Base-by-base conservation (phyloP, 1,140 invertebrate species). In the Philaenus spumarius region DNA sequence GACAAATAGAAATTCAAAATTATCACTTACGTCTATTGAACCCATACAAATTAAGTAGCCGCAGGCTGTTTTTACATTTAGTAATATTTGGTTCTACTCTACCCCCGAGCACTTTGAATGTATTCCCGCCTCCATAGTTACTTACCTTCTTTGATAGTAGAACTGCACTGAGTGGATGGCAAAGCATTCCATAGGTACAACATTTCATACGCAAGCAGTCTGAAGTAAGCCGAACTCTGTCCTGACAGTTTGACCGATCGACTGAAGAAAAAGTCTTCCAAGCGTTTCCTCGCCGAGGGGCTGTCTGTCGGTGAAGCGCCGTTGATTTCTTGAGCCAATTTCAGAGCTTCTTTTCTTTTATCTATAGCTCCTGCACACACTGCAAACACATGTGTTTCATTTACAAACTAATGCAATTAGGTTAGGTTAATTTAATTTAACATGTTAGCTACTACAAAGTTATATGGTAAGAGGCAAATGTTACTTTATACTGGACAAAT, bases 101-200 rank as follows among this genome's bases (percentile, higher is more conserved):
- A 24, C 37, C 11, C 20, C n/a, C n/a, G n/a, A n/a, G n/a, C n/a
- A n/a, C n/a, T n/a, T n/a, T n/a, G n/a, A n/a, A n/a, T n/a, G n/a
- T n/a, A n/a, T n/a, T n/a, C n/a, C n/a, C n/a, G n/a, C n/a, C n/a
- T n/a, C n/a, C n/a, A n/a, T n/a, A n/a, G n/a, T n/a, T n/a, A 37
- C 34, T 61, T 35, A 64, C 62, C 62, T 55, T 58, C 23, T 17
- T 24, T 45, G 22, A 64, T 64, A 17, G 43, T 22, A 20, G 12
- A 37, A 15, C 54, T 55, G 35, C 40, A 47, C 39, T 58, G 52
- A 67, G 62, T 45, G 19, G 81, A 82, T 1, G 84, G 78, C 61
- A 88, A 70, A 2, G 83, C 79, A 66, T 87, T 86, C 85, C 85
- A 88, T 22, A 88, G 70, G 62, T 85, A 87, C 3, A 88, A 71